Evolutionary conservation across 2,113 vertebrate species (phyloP).

Genomic region (Phaethornis superciliosus): DNA sequence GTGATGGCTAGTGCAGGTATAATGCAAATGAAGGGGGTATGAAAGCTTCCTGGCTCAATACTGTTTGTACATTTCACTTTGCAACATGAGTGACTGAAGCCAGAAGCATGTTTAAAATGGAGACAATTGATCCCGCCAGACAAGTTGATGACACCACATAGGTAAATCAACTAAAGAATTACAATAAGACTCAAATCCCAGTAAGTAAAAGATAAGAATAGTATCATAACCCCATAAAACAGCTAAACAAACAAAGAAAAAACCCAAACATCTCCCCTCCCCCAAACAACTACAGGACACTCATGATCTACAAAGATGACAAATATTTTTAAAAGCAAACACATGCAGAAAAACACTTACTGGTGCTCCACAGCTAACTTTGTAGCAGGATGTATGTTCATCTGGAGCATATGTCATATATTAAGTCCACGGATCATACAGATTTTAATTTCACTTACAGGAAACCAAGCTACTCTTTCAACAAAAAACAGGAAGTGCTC

Average conservation of each 20-base stretch:
- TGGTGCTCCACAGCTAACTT: not conserved
- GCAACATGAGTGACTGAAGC: not conserved
- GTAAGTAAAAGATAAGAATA: not conserved
- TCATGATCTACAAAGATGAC: not conserved
- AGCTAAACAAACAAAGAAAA: not conserved
- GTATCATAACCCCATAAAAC: not conserved
- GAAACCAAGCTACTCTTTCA: not conserved
- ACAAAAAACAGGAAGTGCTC: not conserved
- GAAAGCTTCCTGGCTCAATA: not conserved
- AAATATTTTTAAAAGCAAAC: not conserved
- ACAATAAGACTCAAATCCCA: not conserved
- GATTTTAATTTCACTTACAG: not conserved
- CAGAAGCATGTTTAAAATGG: not conserved
- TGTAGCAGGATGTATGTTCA: not conserved
- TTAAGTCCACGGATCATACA: not conserved
- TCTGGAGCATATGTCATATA: rapidly evolving
- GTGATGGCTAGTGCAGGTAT: not conserved
- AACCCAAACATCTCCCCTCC: too few species aligned
- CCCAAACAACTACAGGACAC: not conserved
- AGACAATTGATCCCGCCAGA: not conserved
- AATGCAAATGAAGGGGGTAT: not conserved
- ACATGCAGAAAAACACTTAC: not conserved
- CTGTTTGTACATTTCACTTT: not conserved
- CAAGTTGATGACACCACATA: not conserved
- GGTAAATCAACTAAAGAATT: not conserved